These are phyloP conservation scores for Notospermus geniculatus DNA, from an alignment of 1,140 invertebrate genomes.

Conservation along the genomic window DNA sequence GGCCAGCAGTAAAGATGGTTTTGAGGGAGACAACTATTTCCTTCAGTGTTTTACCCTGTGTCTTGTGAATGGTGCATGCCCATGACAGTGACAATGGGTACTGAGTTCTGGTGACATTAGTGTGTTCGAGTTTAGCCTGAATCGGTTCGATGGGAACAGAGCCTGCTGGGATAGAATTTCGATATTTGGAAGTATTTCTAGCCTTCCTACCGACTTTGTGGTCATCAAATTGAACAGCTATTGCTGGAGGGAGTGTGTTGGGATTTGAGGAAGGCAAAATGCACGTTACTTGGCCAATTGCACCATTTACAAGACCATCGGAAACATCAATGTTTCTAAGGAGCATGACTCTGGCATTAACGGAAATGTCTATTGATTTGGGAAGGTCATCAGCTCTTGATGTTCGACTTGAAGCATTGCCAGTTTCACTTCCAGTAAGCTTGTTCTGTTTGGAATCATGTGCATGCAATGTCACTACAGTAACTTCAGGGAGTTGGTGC, in stretches of 20 bases:
- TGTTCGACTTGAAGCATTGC: neutral
- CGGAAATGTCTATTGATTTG: neutral
- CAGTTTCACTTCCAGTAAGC: neutral
- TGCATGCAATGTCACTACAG: neutral
- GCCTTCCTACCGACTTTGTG: conserved; percentile 1
- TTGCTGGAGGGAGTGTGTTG: neutral
- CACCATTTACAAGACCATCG: conserved; percentile 19
- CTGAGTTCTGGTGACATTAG: conserved; percentile 14
- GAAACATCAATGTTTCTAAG: conserved; percentile 8
- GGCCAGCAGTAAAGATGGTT: conserved; percentile 21
- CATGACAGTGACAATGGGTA: conserved; percentile 25
- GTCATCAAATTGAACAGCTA: conserved; percentile 20
- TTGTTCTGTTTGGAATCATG: conserved; percentile 3
- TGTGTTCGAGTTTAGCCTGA: conserved; percentile 11
- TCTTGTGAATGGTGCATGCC: conserved; percentile 28
- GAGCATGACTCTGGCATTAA: conserved; percentile 2
- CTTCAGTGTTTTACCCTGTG: conserved; percentile 25
- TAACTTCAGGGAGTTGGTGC: neutral
- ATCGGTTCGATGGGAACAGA: neutral
- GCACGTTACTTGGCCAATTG: conserved; percentile 1
- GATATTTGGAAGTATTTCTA: neutral
- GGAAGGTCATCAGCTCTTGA: neutral
- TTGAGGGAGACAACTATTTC: conserved; percentile 23
- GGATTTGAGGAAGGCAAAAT: neutral
- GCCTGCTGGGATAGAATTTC: neutral